phyloP scores from a whole-genome alignment of 37 sponge, comb jelly and placozoan species.

The Bolinopsis microptera region DNA sequence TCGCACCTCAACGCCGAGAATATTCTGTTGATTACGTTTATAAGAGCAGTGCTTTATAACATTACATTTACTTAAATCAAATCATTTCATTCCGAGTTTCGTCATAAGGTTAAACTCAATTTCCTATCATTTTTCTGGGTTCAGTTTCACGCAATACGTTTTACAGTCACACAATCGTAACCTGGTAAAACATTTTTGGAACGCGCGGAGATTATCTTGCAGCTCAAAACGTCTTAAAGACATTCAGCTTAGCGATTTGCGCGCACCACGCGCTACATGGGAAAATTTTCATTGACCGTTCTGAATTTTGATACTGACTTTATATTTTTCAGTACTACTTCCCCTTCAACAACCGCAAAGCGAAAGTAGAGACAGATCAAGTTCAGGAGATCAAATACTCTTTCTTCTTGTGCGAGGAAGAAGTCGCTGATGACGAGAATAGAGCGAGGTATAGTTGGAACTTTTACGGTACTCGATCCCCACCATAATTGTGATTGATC shows the following conservation, averaged over 20 bases:
- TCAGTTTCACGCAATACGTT: neutral
- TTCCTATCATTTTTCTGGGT: neutral
- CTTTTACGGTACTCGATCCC: no score
- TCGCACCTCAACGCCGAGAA: no score
- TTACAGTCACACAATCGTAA: no score
- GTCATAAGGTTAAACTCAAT: neutral
- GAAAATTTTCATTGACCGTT: no score
- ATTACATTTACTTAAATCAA: no score
- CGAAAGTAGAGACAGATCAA: neutral
- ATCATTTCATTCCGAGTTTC: neutral
- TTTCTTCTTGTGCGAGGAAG: constrained; percentile 32
- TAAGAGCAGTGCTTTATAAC: no score
- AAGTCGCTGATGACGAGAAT: neutral
- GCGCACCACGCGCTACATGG: neutral
- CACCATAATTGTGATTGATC: no score
- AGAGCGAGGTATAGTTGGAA: neutral
- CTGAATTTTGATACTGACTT: no score
- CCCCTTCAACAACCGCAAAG: constrained; percentile 53
- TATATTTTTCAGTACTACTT: constrained; percentile 59
- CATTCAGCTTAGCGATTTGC: neutral
- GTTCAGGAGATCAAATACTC: constrained; percentile 33
- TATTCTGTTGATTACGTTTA: no score
- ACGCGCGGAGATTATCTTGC: neutral
- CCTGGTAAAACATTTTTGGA: no score
- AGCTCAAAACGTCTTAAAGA: neutral